Base-by-base conservation (phyloP, 2,113 vertebrate genomes). In the Craseonycteris thonglongyai region DNA sequence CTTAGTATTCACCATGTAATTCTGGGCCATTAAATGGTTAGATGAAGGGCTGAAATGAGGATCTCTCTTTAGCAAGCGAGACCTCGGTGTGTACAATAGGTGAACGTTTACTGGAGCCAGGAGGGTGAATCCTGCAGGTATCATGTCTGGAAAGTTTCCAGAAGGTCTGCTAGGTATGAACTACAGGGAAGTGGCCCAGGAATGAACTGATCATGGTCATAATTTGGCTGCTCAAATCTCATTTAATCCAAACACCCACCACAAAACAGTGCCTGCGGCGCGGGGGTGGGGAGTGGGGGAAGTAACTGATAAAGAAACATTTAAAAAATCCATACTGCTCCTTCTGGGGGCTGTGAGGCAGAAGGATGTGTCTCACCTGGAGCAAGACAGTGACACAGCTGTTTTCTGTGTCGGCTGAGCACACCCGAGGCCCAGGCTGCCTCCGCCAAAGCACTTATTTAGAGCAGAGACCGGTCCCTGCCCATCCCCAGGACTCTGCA, bases 251-350 rank as follows among this genome's bases (percentile, higher is more conserved):
- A 68, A 42, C 19, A 24, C 18, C 45, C 16, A 33, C 61, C 9
- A 18, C 3, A 19, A 56, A 58, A 80, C 28, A 40, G 38, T 4
- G 51, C n/a, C n/a, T n/a, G n/a, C n/a, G n/a, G n/a, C n/a, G n/a
- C n/a, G n/a, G n/a, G n/a, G n/a, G n/a, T 56, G 11, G n/a, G 14
- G 24, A 0, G 26, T 8, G 45, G 19, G 18, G 1, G 12, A 16
- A 65, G 49, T 28, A 21, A 74, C 2, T 1, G 2, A 22, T 1
- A 30, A 1, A 28, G n/a, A 56, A 69, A 22, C 65, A 35, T 33
- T 45, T 45, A 45, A 5, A 33, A 89, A 38, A 91, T 24, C 11
- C 6, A 24, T 6, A 2, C 1, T 30, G n/a, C 16, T 28, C 59
- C 1, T 40, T 58, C 33, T 6, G 14, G 22, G 6, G 56, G n/a